Evolutionary conservation across 1,140 invertebrate genomes (phyloP).

Genomic region (Calephelis nemesis): DNA sequence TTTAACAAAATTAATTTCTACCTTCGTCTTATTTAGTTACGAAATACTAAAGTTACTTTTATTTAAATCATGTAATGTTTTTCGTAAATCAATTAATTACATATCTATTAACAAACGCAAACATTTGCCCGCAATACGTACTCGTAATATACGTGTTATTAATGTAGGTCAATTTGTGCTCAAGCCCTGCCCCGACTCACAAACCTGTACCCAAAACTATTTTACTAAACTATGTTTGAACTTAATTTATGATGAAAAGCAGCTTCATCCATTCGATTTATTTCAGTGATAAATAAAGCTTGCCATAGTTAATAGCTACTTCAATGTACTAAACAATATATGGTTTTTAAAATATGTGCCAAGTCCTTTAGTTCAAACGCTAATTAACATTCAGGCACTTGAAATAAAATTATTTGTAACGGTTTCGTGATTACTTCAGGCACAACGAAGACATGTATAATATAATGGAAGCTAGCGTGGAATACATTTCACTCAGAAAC

Average conservation of each 20-base stretch:
- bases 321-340: slow-evolving; percentile 28
- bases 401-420: background rate
- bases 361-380: slow-evolving; percentile 21
- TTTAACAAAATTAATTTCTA: no score
- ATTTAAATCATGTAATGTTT: background rate
- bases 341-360: slow-evolving; percentile 35
- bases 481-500: slow-evolving; percentile 36
- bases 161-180: background rate
- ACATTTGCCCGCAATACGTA: background rate
- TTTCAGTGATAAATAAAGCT: slow-evolving; percentile 1
- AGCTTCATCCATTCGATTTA: background rate
- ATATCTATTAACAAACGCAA: background rate
- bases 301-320: background rate
- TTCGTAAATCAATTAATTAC: background rate
- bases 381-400: background rate
- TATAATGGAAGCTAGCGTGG: slow-evolving; percentile 28
- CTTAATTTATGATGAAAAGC: background rate
- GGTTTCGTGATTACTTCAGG: slow-evolving; percentile 24
- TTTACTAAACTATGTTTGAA: background rate
- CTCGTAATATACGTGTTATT: background rate
- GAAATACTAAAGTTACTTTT: background rate
- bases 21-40: no score
- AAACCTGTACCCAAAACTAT: slow-evolving; percentile 1
- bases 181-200: background rate
- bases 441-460: slow-evolving; percentile 40